phyloP scores from a whole-genome alignment of 2,888 invertebrate genomes.

The Creontiades dilutus region DNA sequence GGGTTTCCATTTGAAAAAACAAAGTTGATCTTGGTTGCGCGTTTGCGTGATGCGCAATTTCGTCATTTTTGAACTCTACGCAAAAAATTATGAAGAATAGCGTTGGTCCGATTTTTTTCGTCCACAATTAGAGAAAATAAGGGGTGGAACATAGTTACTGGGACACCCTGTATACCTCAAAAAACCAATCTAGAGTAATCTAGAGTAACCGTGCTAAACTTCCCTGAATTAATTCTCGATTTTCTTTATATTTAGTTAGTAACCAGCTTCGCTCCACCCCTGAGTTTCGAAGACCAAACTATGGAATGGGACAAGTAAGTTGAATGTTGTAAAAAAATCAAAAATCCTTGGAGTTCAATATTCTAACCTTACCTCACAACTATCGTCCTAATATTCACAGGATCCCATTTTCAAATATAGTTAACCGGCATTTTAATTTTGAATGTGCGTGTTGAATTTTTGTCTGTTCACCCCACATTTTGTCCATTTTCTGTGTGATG shows the following conservation, averaged over 20 bases:
- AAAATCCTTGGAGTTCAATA: constrained; percentile 4
- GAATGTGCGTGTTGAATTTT: not conserved
- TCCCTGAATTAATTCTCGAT: constrained; percentile 40
- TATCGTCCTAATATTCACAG: not conserved
- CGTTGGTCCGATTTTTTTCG: no score
- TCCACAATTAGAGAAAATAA: no score
- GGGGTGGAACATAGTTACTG: no score
- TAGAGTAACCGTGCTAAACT: not conserved
- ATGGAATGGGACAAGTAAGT: constrained; percentile 56
- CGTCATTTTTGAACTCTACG: no score
- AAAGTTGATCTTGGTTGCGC: no score
- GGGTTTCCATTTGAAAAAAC: no score
- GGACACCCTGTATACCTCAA: no score
- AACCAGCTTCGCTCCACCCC: constrained; percentile 8
- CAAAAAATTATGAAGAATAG: no score
- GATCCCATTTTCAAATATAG: not conserved
- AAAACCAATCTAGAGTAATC: no score
- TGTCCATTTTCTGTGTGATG: not conserved
- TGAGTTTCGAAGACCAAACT: not conserved
- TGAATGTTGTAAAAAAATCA: constrained; percentile 6
- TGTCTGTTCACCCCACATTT: not conserved
- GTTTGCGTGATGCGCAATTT: no score
- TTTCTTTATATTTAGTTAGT: constrained; percentile 34
- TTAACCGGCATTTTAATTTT: not conserved
- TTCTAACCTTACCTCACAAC: not conserved